Percentiles rank a stretch among this genome's conserved stretches.
Conservation (phyloP, 2,113 vertebrate genomes). For the Nothoprocta perdicaria region DNA sequence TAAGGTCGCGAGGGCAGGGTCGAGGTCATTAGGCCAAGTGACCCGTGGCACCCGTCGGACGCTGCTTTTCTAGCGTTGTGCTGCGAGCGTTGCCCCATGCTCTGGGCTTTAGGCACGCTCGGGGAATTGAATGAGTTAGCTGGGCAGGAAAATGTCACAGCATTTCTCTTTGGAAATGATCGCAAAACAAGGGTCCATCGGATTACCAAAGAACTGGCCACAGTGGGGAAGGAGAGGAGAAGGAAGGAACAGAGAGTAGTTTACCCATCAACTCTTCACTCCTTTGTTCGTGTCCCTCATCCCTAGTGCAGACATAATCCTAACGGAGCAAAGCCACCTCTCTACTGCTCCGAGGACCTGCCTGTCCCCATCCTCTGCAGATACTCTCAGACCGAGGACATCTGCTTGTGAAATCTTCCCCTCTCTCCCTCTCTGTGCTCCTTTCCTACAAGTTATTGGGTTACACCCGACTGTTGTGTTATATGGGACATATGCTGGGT, state of each 20-base stretch:
- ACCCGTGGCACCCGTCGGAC: background rate
- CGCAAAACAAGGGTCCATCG: background rate
- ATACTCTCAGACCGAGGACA: background rate
- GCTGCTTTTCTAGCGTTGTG: background rate
- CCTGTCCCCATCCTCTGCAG: background rate
- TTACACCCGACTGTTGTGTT: background rate
- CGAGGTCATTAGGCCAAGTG: background rate
- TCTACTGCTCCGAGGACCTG: background rate
- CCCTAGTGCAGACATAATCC: too few species aligned
- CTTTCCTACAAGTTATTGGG: background rate
- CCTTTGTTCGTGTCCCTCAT: too few species aligned
- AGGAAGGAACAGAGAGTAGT: fast-evolving
- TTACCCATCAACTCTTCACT: background rate
- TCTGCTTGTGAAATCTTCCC: background rate
- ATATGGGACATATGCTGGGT: background rate
- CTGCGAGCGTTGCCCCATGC: background rate
- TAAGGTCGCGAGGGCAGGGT: background rate
- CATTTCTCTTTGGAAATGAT: background rate
- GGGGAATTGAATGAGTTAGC: background rate
- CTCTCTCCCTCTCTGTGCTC: background rate
- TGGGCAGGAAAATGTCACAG: background rate
- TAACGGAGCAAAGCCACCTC: fast-evolving
- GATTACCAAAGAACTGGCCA: background rate
- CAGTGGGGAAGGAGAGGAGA: fast-evolving
- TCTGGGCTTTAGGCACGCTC: background rate